A percentile compares a stretch with the other conserved stretches of the same genome.
Conservation (phyloP, 92 coral and sea anemone species). For the Desmophyllum pertusum region DNA sequence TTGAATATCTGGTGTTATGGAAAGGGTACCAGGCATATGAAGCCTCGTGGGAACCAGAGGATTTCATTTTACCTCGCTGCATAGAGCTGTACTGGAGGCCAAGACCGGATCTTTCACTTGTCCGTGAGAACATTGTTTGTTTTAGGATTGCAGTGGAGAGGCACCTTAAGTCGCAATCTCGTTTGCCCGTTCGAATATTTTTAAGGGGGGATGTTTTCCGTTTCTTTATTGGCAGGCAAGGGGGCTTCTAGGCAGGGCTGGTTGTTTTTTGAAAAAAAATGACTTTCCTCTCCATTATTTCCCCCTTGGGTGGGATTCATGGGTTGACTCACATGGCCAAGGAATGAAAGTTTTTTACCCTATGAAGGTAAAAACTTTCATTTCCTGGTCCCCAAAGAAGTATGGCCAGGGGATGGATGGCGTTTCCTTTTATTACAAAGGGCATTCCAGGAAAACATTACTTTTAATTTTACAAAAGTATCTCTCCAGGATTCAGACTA, state of each 20-base stretch:
- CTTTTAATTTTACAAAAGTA: conserved; percentile 37
- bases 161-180: neutral
- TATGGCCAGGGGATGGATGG: neutral
- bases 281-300: conserved; percentile 43
- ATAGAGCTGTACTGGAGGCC: neutral
- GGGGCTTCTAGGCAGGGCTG: conserved; percentile 18
- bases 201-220: neutral
- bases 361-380: neutral
- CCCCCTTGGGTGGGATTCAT: conserved; percentile 38
- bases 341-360: conserved; percentile 56
- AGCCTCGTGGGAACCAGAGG: conserved; percentile 6
- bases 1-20: neutral
- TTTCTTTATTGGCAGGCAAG: neutral
- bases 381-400: neutral
- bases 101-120: neutral
- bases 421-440: neutral
- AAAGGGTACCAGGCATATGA: neutral
- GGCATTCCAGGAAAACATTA: neutral
- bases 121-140: neutral
- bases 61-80: neutral
- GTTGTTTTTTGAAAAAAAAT: conserved; percentile 21
- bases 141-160: neutral
- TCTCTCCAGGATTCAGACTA: conserved; percentile 33
- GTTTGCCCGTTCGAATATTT: neutral
- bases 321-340: conserved; percentile 51